Evolutionary conservation across 2,797 vertebrate genomes (phyloP).

Genomic region (Macropodus opercularis): DNA sequence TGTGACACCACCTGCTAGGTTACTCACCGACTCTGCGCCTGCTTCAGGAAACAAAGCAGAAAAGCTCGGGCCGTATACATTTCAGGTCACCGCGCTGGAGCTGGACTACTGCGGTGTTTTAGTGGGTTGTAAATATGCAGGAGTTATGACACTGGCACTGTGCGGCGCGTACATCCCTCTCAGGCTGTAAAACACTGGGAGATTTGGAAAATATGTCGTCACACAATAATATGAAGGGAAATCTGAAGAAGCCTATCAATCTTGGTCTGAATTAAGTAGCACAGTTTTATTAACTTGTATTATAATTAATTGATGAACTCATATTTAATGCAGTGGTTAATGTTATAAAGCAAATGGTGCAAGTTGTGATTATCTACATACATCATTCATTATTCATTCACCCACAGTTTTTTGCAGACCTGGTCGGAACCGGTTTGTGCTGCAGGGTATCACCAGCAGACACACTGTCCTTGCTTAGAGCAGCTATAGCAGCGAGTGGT

Average conservation of each 20-base stretch:
- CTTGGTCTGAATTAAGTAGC: conserved; percentile 19
- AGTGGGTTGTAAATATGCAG: conserved; percentile 55
- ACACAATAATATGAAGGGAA: conserved; percentile 29
- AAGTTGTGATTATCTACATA: not conserved
- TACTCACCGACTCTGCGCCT: conserved; percentile 42
- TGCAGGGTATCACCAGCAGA: conserved; percentile 17
- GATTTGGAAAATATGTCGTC: conserved; percentile 50
- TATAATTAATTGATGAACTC: no score
- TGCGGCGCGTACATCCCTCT: conserved; percentile 16
- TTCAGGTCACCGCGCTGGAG: conserved; percentile 39
- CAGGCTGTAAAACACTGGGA: conserved; percentile 42
- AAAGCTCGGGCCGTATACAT: conserved; percentile 36
- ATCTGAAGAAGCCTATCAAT: conserved; percentile 21
- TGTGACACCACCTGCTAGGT: conserved; percentile 73
- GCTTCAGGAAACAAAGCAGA: conserved; percentile 47
- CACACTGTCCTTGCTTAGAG: conserved; percentile 1
- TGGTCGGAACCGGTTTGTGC: not conserved
- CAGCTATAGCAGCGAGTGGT: conserved; percentile 25
- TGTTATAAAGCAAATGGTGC: not conserved
- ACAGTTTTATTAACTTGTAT: conserved; percentile 10
- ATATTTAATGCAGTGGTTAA: conserved; percentile 2
- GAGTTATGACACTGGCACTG: conserved; percentile 50
- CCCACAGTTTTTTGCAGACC: not conserved
- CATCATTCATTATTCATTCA: not conserved
- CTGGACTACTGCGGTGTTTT: conserved; percentile 43